A percentile compares a stretch with the other conserved stretches of the same genome.
These are phyloP conservation scores for Meandrina meandrites DNA, from an alignment of 92 coral and sea anemone species.

Conservation along the genomic window DNA sequence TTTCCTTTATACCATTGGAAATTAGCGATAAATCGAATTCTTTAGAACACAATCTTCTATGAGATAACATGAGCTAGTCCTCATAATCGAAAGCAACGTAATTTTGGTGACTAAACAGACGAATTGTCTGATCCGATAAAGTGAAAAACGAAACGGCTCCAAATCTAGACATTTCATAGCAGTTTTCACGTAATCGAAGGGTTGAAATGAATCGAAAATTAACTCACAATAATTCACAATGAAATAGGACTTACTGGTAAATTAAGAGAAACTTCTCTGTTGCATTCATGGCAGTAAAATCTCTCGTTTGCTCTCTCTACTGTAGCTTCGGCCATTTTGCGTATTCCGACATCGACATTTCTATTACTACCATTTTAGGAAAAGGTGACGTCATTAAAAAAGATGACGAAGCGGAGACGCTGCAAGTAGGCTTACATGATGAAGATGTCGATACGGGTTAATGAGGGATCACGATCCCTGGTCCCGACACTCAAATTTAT, in stretches of 20 bases:
- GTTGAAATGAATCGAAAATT: neutral
- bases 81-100: neutral
- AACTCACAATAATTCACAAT: neutral
- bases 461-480: too few species aligned
- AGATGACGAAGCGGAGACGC: conserved; percentile 1
- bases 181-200: conserved; percentile 1
- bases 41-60: neutral
- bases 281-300: conserved; percentile 92
- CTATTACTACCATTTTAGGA: conserved; percentile 30
- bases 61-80: neutral
- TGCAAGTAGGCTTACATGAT: neutral
- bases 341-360: conserved; percentile 31
- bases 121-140: neutral
- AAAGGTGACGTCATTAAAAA: conserved; percentile 45
- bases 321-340: conserved; percentile 93
- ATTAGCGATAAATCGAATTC: neutral
- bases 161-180: neutral
- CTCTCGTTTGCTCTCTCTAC: conserved; percentile 72
- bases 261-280: conserved; percentile 84
- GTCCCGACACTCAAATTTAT: too few species aligned
- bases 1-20: neutral
- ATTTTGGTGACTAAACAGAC: neutral
- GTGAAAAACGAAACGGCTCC: conserved; percentile 13
- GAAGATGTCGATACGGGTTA: too few species aligned
- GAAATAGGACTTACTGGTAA: conserved; percentile 72